These are phyloP conservation scores for Tenodera sinensis DNA, from an alignment of 2,888 invertebrate species.

Conservation along the genomic window DNA sequence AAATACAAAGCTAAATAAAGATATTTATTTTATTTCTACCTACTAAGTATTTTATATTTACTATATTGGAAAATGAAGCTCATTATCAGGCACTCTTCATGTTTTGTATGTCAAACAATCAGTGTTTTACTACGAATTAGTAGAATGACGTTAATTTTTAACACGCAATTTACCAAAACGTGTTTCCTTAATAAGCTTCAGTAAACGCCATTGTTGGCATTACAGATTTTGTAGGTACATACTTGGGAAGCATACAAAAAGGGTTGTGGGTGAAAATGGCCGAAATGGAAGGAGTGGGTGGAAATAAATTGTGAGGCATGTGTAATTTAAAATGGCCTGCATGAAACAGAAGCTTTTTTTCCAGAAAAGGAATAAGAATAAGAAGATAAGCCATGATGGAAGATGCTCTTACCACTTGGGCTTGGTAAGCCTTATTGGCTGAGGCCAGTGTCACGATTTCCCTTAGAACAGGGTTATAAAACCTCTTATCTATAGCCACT, in stretches of 20 bases:
- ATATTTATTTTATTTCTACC: no score
- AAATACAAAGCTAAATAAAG: no score
- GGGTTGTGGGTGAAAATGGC: no score
- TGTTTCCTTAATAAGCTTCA: no score
- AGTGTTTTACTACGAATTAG: no score
- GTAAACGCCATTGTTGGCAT: no score
- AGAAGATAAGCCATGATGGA: background rate
- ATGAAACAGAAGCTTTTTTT: background rate
- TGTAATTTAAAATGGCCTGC: background rate
- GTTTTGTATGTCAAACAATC: no score
- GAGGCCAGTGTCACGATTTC: background rate
- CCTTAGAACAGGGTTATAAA: background rate
- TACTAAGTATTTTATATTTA: no score
- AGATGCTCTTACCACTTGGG: background rate
- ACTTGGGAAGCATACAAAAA: background rate
- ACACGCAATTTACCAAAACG: no score
- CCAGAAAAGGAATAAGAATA: background rate
- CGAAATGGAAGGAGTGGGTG: background rate
- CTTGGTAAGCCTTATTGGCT: background rate
- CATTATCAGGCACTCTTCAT: no score
- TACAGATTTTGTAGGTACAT: background rate
- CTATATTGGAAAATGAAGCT: no score
- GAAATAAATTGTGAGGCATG: background rate
- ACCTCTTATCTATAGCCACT: background rate
- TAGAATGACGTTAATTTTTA: no score